phyloP scores from a whole-genome alignment of 2,113 vertebrate species.

The human region GRCh38 chr2:123022501-123023000 shows the following conservation, averaged over 20 bases:
- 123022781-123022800: background rate
- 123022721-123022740: background rate
- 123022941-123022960: background rate
- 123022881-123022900: background rate
- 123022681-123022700: background rate
- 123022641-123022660: background rate
- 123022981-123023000: background rate
- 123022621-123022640: background rate
- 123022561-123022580: too few relatives aligned
- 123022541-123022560: too few relatives aligned
- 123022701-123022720: background rate
- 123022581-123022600: background rate
- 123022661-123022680: background rate
- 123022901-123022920: background rate
- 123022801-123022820: background rate
- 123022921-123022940: background rate
- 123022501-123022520: too few relatives aligned
- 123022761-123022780: background rate
- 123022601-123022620: background rate
- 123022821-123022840: background rate
- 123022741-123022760: background rate
- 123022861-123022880: accelerated
- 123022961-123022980: background rate
- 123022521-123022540: too few relatives aligned
- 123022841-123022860: background rate